Conservation (phyloP, 2,888 invertebrate genomes). For the Drosophila prolongata region DNA sequence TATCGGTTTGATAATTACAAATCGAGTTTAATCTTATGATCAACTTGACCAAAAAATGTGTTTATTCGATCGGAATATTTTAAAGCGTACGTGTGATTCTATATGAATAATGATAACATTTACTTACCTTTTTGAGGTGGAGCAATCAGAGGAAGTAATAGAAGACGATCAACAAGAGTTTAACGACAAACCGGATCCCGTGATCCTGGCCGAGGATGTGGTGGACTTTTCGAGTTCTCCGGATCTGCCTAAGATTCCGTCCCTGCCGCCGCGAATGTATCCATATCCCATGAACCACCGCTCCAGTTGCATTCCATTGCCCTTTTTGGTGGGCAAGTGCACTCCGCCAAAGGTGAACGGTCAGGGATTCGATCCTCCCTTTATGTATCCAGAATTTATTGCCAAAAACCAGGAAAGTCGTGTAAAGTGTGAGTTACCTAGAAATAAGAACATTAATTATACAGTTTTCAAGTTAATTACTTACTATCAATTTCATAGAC, state of each 20-base stretch:
- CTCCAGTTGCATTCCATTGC: background rate
- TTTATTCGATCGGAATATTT: too few species aligned
- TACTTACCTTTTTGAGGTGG: too few species aligned
- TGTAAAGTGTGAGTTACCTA: conserved; percentile 39
- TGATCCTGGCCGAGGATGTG: background rate
- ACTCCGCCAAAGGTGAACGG: conserved; percentile 23
- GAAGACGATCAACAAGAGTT: background rate
- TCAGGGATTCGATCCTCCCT: conserved; percentile 52
- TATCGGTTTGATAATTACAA: too few species aligned
- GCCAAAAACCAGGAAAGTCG: conserved; percentile 30
- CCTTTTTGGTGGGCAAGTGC: conserved; percentile 8
- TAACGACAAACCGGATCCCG: background rate
- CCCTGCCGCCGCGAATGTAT: background rate
- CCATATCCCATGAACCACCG: background rate
- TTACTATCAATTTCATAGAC: conserved; percentile 11
- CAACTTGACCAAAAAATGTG: too few species aligned
- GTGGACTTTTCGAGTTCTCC: background rate
- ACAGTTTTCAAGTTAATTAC: background rate
- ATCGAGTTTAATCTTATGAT: too few species aligned
- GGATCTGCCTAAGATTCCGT: background rate
- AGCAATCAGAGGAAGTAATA: too few species aligned
- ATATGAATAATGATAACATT: too few species aligned
- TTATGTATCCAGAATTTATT: conserved; percentile 44
- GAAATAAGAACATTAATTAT: background rate
- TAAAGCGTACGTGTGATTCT: too few species aligned